Conservation (phyloP, 2,888 invertebrate genomes). For the Amblyjoppa fuscipennis region DNA sequence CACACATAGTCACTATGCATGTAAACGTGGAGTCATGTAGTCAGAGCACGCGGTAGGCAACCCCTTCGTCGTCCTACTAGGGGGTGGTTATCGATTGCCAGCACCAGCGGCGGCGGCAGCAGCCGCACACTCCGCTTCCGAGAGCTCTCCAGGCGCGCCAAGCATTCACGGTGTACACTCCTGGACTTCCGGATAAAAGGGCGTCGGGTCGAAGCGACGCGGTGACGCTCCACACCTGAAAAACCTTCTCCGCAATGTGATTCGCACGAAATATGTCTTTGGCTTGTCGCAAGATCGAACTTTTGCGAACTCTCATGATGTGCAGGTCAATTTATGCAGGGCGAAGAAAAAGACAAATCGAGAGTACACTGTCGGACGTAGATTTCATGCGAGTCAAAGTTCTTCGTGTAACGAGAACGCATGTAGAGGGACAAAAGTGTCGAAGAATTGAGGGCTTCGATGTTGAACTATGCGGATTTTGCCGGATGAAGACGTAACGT, state of each 20-base stretch:
- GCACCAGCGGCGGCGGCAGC: slow-evolving; percentile 74
- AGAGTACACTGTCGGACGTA: background rate
- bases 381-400: background rate
- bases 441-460: slow-evolving; percentile 2
- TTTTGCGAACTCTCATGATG: background rate
- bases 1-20: slow-evolving; percentile 1
- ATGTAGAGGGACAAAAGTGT: background rate
- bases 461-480: slow-evolving; percentile 7
- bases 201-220: slow-evolving; percentile 74
- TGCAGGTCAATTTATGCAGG: background rate
- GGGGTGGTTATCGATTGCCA: slow-evolving; percentile 82
- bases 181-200: slow-evolving; percentile 79
- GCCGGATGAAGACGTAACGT: background rate
- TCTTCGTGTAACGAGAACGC: background rate
- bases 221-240: slow-evolving; percentile 20
- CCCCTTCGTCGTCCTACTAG: slow-evolving; percentile 78
- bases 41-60: slow-evolving; percentile 72
- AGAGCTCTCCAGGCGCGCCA: slow-evolving; percentile 62
- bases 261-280: background rate
- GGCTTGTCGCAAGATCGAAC: no score
- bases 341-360: background rate
- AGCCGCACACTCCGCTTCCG: slow-evolving; percentile 57
- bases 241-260: slow-evolving; percentile 22
- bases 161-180: slow-evolving; percentile 57
- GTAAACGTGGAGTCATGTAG: slow-evolving; percentile 57